phyloP scores from a whole-genome alignment of 2,888 invertebrate genomes.

The Allolobophora icterica region DNA sequence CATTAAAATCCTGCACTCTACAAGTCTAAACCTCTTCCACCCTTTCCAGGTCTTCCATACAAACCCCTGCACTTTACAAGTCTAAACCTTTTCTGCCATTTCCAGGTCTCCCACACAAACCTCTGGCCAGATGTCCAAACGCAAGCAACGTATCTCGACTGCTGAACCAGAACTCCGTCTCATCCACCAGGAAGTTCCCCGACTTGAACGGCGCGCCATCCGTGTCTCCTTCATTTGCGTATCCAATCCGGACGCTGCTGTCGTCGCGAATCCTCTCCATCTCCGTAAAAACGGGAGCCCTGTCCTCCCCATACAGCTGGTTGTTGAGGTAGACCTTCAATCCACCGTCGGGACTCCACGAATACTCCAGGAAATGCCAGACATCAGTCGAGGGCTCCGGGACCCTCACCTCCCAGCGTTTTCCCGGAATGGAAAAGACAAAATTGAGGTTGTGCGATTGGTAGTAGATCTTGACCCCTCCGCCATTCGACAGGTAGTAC shows the following conservation, averaged over 20 bases:
- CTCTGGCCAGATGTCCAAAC: constrained; percentile 43
- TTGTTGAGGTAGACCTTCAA: constrained; percentile 56
- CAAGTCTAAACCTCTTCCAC: no score
- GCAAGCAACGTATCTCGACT: constrained; percentile 51
- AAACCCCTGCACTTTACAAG: no score
- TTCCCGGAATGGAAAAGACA: constrained; percentile 35
- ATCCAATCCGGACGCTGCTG: constrained; percentile 40
- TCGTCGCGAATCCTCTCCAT: neutral
- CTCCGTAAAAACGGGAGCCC: constrained; percentile 57
- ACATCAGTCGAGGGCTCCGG: constrained; percentile 44
- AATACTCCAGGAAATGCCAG: constrained; percentile 60
- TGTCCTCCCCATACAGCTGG: constrained; percentile 39
- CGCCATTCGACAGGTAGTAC: constrained; percentile 39
- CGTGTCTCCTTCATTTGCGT: constrained; percentile 39
- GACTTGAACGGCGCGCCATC: constrained; percentile 24
- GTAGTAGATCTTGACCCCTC: constrained; percentile 48
- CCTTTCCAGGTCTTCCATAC: no score
- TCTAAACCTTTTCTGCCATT: no score
- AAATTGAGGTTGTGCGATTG: constrained; percentile 48
- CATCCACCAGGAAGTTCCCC: constrained; percentile 53
- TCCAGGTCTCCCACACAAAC: constrained; percentile 7
- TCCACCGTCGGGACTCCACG: constrained; percentile 59
- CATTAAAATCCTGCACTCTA: no score
- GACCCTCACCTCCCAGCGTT: constrained; percentile 37
- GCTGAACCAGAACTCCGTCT: constrained; percentile 60